A percentile compares a stretch with the other conserved stretches of the same genome.
Evolutionary conservation across 2,888 invertebrate genomes (phyloP).

Genomic region (Brachypalpus laphriformis): DNA sequence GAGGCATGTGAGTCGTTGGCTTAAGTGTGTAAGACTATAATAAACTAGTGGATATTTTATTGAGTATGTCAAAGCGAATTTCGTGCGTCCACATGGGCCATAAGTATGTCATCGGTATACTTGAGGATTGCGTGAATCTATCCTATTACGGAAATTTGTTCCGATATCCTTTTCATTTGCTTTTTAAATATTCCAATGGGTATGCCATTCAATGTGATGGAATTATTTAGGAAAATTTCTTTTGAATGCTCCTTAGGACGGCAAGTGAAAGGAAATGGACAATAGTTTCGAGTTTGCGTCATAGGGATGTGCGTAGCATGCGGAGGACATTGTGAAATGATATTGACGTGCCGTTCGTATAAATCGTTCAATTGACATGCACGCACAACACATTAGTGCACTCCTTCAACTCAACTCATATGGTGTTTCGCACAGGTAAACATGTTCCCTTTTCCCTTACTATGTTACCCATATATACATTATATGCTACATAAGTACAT

Average conservation of each 20-base stretch:
- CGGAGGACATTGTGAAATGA: not conserved
- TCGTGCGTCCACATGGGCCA: slow-evolving; percentile 16
- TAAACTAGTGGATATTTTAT: slow-evolving; percentile 70
- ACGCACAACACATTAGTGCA: not conserved
- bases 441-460: too few species aligned
- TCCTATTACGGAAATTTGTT: slow-evolving; percentile 39
- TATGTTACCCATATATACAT: too few species aligned
- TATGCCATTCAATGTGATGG: slow-evolving; percentile 11
- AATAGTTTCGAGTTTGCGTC: not conserved
- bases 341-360: not conserved
- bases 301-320: not conserved
- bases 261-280: not conserved
- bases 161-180: slow-evolving; percentile 41
- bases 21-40: slow-evolving; percentile 71
- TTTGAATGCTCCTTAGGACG: not conserved
- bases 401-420: too few species aligned
- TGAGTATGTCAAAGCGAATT: slow-evolving; percentile 65
- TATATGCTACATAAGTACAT: too few species aligned
- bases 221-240: not conserved
- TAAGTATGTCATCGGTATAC: slow-evolving; percentile 16
- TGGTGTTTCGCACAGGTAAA: too few species aligned
- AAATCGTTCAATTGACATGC: not conserved
- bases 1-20: slow-evolving; percentile 53
- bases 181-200: slow-evolving; percentile 20
- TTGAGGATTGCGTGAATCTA: slow-evolving; percentile 58